A percentile compares a stretch with the other conserved stretches of the same genome.
Evolutionary conservation across 1,140 invertebrate genomes (phyloP).

Genomic region (Cydia pomonella): DNA sequence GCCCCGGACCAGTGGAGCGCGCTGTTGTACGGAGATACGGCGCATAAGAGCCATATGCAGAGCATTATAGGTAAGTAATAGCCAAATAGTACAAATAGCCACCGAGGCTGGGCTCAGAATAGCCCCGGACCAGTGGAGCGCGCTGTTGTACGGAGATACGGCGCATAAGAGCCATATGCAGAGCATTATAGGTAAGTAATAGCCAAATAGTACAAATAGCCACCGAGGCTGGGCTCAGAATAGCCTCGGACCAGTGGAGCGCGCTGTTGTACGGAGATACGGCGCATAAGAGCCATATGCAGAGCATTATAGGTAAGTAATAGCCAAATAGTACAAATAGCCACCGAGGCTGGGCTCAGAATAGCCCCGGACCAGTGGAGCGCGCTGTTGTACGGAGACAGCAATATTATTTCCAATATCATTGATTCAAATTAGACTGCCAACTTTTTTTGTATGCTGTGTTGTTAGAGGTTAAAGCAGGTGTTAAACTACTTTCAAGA

Average conservation of each 20-base stretch:
- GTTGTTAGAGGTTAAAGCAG: too few species aligned
- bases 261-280: conserved; percentile 97
- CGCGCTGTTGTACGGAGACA: conserved; percentile 96
- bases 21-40: conserved; percentile 95
- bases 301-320: conserved; percentile 92
- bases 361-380: conserved; percentile 99
- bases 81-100: not conserved
- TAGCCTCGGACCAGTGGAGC: conserved; percentile 99
- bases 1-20: conserved; percentile 99
- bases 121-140: conserved; percentile 99
- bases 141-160: conserved; percentile 96
- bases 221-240: conserved; percentile 97
- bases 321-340: conserved; percentile 95
- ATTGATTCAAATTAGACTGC: too few species aligned
- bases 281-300: conserved; percentile 98
- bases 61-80: conserved; percentile 90
- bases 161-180: conserved; percentile 99
- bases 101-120: conserved; percentile 93
- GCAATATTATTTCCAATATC: too few species aligned
- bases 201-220: conserved; percentile 95
- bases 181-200: conserved; percentile 84
- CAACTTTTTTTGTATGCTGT: too few species aligned
- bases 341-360: conserved; percentile 97
- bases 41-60: conserved; percentile 99
- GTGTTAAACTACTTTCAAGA: too few species aligned